Evolutionary conservation across 1,140 invertebrate genomes (phyloP).

Genomic region (Zaprionus kolodkinae): DNA sequence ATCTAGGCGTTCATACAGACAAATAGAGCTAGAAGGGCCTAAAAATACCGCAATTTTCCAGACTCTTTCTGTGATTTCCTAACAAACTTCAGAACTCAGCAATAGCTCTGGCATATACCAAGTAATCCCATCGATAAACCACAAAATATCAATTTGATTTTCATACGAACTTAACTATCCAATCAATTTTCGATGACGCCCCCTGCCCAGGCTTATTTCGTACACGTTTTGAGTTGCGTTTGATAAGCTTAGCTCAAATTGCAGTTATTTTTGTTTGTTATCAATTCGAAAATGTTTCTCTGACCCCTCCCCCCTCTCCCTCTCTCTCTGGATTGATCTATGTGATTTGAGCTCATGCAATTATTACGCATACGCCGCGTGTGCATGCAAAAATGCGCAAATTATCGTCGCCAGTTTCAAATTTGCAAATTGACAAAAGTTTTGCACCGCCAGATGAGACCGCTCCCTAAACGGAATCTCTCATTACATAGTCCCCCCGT

Average conservation of each 20-base stretch:
- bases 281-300: slow-evolving; percentile 9
- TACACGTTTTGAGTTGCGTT: neutral
- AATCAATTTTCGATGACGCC: neutral
- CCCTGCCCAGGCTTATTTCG: neutral
- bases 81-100: neutral
- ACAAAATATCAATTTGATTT: neutral
- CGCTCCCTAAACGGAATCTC: neutral
- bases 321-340: slow-evolving; percentile 8
- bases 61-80: neutral
- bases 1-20: too few relatives aligned
- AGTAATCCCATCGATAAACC: neutral
- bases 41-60: too few relatives aligned
- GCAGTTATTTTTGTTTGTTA: neutral
- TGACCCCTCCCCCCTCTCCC: too few relatives aligned
- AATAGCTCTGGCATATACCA: neutral
- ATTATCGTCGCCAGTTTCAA: slow-evolving; percentile 8
- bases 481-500: slow-evolving; percentile 2
- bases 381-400: neutral
- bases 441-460: neutral
- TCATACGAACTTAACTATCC: neutral
- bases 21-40: too few relatives aligned
- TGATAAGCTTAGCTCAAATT: neutral
- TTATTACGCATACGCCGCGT: slow-evolving; percentile 31
- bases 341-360: slow-evolving; percentile 14
- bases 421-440: slow-evolving; percentile 12